Evolutionary conservation across 2,113 vertebrate species (phyloP).

Genomic region (Melanotaenia duboulayi): DNA sequence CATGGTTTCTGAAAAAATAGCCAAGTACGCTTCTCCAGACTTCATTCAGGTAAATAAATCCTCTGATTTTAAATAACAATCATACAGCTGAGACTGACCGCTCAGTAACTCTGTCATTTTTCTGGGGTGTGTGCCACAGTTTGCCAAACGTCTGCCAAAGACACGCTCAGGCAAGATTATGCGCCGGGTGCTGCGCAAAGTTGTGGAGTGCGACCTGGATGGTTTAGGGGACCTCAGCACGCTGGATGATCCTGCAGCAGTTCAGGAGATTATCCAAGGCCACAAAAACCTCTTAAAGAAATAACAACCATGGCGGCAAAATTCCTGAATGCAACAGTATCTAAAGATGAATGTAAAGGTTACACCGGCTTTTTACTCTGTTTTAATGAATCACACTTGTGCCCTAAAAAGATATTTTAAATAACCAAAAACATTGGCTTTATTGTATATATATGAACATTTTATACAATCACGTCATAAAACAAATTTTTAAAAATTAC

Average conservation of each 20-base stretch:
- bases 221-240: conserved; percentile 85
- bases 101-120: background rate
- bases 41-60: conserved; percentile 78
- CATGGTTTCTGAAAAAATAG: conserved; percentile 80
- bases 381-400: conserved; percentile 4
- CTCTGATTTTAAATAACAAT: background rate
- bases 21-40: conserved; percentile 85
- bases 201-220: conserved; percentile 77
- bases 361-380: background rate
- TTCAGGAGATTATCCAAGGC: conserved; percentile 83
- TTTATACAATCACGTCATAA: conserved; percentile 1
- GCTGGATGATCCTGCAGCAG: conserved; percentile 76
- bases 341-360: background rate
- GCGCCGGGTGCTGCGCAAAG: conserved; percentile 83
- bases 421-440: conserved; percentile 14
- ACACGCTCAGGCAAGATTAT: conserved; percentile 87
- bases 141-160: conserved; percentile 80
- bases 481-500: background rate
- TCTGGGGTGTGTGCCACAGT: conserved; percentile 30
- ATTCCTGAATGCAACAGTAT: background rate
- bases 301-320: background rate
- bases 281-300: conserved; percentile 49
- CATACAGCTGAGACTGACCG: too few species aligned
- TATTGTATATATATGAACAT: conserved; percentile 14
- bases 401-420: conserved; percentile 2